Evolutionary conservation across 2,113 vertebrate genomes (phyloP).

Genomic region (Geothlypis trichas): DNA sequence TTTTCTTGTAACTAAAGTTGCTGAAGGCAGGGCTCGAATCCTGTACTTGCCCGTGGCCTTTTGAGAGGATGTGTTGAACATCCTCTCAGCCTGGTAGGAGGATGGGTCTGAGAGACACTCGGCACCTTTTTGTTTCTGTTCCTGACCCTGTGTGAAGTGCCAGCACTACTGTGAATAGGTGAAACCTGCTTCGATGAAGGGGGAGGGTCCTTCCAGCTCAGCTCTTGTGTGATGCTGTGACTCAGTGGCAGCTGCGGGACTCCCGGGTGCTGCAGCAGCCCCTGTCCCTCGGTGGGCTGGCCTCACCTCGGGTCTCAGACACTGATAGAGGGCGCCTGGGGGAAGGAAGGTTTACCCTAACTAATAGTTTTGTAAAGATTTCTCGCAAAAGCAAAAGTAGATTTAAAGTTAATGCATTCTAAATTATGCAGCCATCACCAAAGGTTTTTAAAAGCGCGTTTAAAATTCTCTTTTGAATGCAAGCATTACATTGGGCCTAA

Average conservation of each 20-base stretch:
- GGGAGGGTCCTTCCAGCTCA: not conserved
- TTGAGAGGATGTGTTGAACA: not conserved
- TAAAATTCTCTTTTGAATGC: slow-evolving; percentile 62
- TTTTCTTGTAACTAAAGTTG: not conserved
- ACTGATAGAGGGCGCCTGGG: not conserved
- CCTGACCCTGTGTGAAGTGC: not conserved
- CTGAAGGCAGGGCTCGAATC: not conserved
- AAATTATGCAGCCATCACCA: slow-evolving; percentile 58
- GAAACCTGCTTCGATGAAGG: not conserved
- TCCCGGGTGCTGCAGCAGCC: accelerated
- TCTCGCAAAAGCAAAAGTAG: not conserved
- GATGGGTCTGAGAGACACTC: not conserved
- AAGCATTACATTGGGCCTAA: slow-evolving; percentile 55
- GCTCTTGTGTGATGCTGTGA: not conserved
- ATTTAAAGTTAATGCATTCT: not conserved
- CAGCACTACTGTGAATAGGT: not conserved
- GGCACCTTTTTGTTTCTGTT: not conserved
- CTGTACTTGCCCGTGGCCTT: not conserved
- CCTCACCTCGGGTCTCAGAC: not conserved
- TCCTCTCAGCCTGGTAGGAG: not conserved
- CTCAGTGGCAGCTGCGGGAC: accelerated
- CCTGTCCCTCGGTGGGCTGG: accelerated
- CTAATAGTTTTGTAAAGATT: not conserved
- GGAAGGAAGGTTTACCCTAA: not conserved
- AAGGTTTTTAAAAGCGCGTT: slow-evolving; percentile 64